Conservation (phyloP, 2,113 vertebrate species). For the Clarias macrocephalus region DNA sequence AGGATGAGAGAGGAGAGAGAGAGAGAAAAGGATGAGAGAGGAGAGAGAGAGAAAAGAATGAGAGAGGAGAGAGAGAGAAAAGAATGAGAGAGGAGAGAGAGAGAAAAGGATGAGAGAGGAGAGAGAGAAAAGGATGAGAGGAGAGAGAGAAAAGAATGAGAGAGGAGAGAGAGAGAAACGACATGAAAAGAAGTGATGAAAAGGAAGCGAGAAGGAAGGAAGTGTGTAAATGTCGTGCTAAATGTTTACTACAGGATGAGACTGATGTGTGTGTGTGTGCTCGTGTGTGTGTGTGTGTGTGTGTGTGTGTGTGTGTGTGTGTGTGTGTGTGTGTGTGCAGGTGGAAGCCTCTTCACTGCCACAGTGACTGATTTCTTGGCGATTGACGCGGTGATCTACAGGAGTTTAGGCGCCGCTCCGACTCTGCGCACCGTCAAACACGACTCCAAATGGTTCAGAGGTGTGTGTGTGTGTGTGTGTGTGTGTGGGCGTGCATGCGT, state of each 20-base stretch:
- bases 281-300: constrained; percentile 39
- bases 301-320: constrained; percentile 43
- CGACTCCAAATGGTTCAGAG: constrained; percentile 98
- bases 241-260: background rate
- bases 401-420: constrained; percentile 87
- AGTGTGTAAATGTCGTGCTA: background rate
- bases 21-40: no score
- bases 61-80: no score
- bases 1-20: no score
- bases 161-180: no score
- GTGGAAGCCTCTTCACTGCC: constrained; percentile 92
- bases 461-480: constrained; percentile 63
- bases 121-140: background rate
- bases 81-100: no score
- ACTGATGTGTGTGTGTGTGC: constrained; percentile 9
- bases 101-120: no score
- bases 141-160: no score
- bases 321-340: constrained; percentile 62
- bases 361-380: constrained; percentile 96
- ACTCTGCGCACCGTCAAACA: constrained; percentile 94
- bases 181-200: background rate
- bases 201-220: background rate
- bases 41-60: no score
- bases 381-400: constrained; percentile 95
- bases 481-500: background rate